A percentile compares a stretch with the other conserved stretches of the same genome.
Evolutionary conservation across 2,888 invertebrate genomes (phyloP).

Genomic region (Pandemis corylana): DNA sequence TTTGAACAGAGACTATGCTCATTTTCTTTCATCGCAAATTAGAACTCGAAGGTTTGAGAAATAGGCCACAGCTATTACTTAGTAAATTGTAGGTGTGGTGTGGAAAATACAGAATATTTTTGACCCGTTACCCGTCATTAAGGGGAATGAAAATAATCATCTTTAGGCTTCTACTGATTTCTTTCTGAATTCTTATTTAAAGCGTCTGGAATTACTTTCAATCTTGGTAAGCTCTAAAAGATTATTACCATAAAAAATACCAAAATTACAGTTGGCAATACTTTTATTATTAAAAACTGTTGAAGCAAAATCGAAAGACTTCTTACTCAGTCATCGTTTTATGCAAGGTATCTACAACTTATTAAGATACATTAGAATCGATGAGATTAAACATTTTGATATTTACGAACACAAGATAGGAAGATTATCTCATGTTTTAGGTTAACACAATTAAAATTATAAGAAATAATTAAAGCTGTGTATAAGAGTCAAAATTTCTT

Average conservation of each 20-base stretch:
- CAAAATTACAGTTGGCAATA: slow-evolving; percentile 19
- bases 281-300: slow-evolving; percentile 21
- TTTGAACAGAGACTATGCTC: too few species aligned
- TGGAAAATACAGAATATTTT: too few species aligned
- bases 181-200: too few species aligned
- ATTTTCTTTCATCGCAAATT: too few species aligned
- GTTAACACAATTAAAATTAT: slow-evolving; percentile 31
- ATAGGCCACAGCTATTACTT: too few species aligned
- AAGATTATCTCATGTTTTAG: slow-evolving; percentile 14
- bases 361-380: slow-evolving; percentile 20
- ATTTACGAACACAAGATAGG: slow-evolving; percentile 20
- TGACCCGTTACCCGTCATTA: too few species aligned
- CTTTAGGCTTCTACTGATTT: too few species aligned
- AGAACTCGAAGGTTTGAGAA: too few species aligned
- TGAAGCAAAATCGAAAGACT: slow-evolving; percentile 23
- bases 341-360: slow-evolving; percentile 18
- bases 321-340: slow-evolving; percentile 1
- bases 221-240: neutral
- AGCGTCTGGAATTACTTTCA: too few species aligned
- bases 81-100: too few species aligned
- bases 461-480: slow-evolving; percentile 40
- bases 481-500: slow-evolving; percentile 69
- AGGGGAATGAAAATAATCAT: too few species aligned
- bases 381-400: slow-evolving; percentile 20
- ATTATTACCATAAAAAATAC: neutral